Evolutionary conservation across 1,140 invertebrate species (phyloP).

Genomic region (Cardiocondyla obscurior): DNA sequence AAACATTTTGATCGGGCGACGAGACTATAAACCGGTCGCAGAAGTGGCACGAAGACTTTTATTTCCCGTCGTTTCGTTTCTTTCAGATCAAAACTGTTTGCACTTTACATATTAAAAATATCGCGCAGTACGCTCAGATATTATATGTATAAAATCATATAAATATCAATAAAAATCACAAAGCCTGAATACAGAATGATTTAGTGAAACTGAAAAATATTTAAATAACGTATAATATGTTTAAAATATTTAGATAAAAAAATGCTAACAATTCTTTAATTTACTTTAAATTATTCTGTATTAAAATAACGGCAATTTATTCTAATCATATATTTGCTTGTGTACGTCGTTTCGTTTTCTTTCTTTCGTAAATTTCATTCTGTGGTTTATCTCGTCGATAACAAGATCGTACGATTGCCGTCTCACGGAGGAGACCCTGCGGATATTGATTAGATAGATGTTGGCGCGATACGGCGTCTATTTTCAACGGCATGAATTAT

Average conservation of each 20-base stretch:
- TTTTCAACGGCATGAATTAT: constrained; percentile 32
- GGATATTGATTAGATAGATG: not conserved
- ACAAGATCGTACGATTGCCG: not conserved
- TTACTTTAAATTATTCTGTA: not conserved
- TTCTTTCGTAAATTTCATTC: not conserved
- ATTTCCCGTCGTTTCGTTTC: constrained; percentile 26
- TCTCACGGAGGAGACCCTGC: not conserved
- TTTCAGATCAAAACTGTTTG: not conserved
- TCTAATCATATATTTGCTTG: not conserved
- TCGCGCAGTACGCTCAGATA: not conserved
- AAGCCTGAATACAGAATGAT: not conserved
- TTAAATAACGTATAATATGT: not conserved
- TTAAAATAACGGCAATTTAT: not conserved
- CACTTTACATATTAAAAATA: not conserved
- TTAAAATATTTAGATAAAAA: not conserved
- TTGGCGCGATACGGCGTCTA: not conserved
- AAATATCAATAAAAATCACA: not conserved
- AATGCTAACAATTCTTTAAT: not conserved
- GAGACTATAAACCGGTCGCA: constrained; percentile 20
- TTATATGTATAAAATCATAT: not conserved
- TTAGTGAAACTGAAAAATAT: not conserved
- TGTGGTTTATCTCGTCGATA: not conserved
- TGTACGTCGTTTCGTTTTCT: not conserved
- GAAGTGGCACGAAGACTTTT: constrained; percentile 14
- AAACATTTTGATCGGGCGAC: constrained; percentile 30